Evolutionary conservation across 2,888 invertebrate species (phyloP).

Genomic region (Drosophila antonietae): DNA sequence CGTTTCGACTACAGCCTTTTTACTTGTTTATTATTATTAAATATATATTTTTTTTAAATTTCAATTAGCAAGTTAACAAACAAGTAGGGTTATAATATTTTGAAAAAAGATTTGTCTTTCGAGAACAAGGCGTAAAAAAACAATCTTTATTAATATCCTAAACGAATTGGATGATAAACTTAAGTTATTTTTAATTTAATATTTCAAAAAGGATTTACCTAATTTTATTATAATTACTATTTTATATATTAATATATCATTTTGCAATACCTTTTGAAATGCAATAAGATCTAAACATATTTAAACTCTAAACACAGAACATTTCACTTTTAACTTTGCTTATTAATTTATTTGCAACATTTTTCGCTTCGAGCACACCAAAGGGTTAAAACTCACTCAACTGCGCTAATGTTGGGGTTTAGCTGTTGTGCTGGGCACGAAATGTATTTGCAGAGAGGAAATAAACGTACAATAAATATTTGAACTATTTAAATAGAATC

Average conservation of each 20-base stretch:
- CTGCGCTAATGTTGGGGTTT: constrained; percentile 19
- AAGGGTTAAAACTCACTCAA: constrained; percentile 30
- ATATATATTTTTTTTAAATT: too few species aligned
- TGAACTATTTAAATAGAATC: constrained; percentile 34
- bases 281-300: background rate
- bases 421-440: constrained; percentile 5
- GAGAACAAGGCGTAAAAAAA: too few species aligned
- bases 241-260: background rate
- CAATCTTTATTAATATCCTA: too few species aligned
- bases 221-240: too few species aligned
- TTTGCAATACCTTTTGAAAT: background rate
- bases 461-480: constrained; percentile 46
- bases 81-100: too few species aligned
- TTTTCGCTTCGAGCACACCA: background rate
- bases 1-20: too few species aligned
- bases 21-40: too few species aligned
- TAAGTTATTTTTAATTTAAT: too few species aligned
- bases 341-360: background rate
- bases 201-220: too few species aligned
- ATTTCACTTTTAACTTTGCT: background rate
- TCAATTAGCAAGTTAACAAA: too few species aligned
- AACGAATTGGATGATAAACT: too few species aligned
- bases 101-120: too few species aligned
- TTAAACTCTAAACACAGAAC: background rate
- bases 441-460: constrained; percentile 33